These are phyloP conservation scores for Lophius americanus DNA, from an alignment of 2,797 vertebrate genomes.

Conservation along the genomic window DNA sequence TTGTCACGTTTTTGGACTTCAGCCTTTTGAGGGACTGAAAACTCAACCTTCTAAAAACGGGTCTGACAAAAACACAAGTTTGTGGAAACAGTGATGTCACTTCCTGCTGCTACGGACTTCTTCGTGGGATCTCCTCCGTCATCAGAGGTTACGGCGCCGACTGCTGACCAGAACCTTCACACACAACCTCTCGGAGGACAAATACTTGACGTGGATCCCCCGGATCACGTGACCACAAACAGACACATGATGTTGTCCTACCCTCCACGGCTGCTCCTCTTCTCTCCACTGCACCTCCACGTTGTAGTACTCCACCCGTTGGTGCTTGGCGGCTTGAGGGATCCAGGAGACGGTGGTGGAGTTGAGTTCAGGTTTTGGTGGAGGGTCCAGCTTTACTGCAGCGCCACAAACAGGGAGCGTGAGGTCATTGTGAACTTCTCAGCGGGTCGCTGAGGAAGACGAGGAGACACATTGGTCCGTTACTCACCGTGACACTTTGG, in stretches of 20 bases:
- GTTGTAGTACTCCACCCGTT: rapidly evolving
- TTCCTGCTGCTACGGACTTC: too few relatives aligned
- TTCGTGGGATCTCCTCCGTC: too few relatives aligned
- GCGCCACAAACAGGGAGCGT: neutral
- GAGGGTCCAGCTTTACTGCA: slow-evolving; percentile 66
- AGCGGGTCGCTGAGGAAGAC: neutral
- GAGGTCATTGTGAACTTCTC: neutral
- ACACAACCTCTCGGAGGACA: too few relatives aligned
- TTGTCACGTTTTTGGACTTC: too few relatives aligned
- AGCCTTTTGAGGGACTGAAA: too few relatives aligned
- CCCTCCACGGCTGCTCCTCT: slow-evolving; percentile 50
- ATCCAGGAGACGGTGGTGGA: slow-evolving; percentile 40
- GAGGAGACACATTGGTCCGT: too few relatives aligned
- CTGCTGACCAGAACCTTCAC: too few relatives aligned
- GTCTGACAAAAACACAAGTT: too few relatives aligned
- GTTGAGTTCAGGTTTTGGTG: slow-evolving; percentile 34
- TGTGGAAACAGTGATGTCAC: too few relatives aligned
- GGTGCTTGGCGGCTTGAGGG: rapidly evolving
- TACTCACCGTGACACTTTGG: slow-evolving; percentile 56
- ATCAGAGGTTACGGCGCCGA: too few relatives aligned
- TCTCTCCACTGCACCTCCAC: slow-evolving; percentile 57
- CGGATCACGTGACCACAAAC: neutral
- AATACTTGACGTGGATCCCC: too few relatives aligned
- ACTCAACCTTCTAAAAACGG: too few relatives aligned
- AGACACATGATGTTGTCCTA: slow-evolving; percentile 23